Evolutionary conservation across 2,113 vertebrate genomes (phyloP).

Genomic region (Callipepla californica): DNA sequence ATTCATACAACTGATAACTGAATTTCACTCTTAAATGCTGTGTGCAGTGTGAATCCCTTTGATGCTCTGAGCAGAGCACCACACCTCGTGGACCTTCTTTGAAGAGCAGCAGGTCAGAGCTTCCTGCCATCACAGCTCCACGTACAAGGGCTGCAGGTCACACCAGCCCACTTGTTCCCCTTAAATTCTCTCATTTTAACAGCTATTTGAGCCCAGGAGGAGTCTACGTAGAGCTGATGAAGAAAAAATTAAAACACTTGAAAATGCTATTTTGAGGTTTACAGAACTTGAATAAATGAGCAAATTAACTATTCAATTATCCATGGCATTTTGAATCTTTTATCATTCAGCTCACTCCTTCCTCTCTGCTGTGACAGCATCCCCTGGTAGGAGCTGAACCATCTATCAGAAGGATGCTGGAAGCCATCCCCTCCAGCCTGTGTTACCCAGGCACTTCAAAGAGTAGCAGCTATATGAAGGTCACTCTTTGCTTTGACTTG

Average conservation of each 20-base stretch:
- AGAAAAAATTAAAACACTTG: constrained; percentile 12
- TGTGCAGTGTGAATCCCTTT: background rate
- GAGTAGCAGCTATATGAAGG: background rate
- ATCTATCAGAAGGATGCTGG: background rate
- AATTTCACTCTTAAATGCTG: background rate
- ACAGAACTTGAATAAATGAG: background rate
- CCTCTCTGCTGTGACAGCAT: background rate
- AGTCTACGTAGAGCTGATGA: background rate
- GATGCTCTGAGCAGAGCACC: background rate
- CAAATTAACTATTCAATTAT: constrained; percentile 50
- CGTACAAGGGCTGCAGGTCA: background rate
- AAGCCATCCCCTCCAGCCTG: background rate
- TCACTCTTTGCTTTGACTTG: background rate
- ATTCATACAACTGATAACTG: background rate
- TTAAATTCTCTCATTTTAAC: background rate
- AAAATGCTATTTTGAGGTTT: constrained; percentile 39
- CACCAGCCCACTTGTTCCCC: background rate
- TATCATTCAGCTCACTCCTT: background rate
- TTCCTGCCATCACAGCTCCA: rapidly evolving
- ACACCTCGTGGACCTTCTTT: rapidly evolving
- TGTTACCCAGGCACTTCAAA: background rate
- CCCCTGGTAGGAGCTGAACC: background rate
- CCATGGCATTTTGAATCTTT: background rate
- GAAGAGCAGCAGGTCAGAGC: background rate
- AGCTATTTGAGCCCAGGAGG: background rate